Evolutionary conservation across 2,113 vertebrate genomes (phyloP), one percentile per base, ranked within the genome.

Genomic region (Seriola dumerili): DNA sequence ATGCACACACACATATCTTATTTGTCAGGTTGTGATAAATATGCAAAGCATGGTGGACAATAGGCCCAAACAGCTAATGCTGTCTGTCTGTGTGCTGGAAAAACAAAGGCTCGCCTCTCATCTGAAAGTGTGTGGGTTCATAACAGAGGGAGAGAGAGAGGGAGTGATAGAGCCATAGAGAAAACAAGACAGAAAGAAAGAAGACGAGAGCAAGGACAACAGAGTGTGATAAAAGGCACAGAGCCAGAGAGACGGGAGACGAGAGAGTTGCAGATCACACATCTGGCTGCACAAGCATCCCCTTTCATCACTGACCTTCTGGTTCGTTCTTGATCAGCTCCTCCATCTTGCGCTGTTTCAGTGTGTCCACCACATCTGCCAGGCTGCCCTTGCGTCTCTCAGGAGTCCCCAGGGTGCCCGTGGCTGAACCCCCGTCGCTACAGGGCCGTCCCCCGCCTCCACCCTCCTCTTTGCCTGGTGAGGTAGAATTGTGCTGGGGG

Each of bases 341-440:
- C 88, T 99, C 98, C 98, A 99, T 99, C 95, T 99, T 99, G 84
- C 98, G 96, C 83, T 99, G 98, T 85, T 99, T 99, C 93, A 99
- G 96, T 75, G 98, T 97, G 95, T 99, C 98, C 84, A 99, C 98
- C 42, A 99, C 98, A 13, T 99, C 98, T 0, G 98, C 98, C 82
- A 99, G 94, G 94, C 98, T 99, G 89, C 98, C 98, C 94, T 99
- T 99, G 90, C 98, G 98, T 55, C 98, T 92, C 87, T 99, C 98
- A 0, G 98, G 98, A 19, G 98, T 99, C 19, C 98, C 98, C 84
- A 99, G 93, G 52, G 96, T 88, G 1, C 96, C 96, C 1, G 96
- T 64, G 72, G 94, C 94, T 0, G 95, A 95, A 92, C 97, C 92
- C 10, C 96, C 95, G 55, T 99, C 98, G n/a, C 97, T 95, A 81